Evolutionary conservation across 2,888 invertebrate species (phyloP).

Genomic region (Amaurobius ferox): DNA sequence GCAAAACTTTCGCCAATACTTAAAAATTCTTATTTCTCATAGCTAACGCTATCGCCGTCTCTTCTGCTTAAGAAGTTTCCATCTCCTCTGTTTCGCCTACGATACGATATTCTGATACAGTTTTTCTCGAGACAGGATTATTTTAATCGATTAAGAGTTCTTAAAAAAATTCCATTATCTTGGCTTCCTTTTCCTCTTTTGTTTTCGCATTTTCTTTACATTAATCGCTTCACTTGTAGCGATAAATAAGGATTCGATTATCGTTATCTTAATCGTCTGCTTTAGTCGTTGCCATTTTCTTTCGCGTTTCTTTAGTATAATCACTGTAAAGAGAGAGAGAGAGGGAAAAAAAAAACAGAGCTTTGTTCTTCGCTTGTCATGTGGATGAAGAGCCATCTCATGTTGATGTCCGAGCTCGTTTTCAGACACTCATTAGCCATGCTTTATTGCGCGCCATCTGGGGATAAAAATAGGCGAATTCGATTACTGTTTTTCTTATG

Average conservation of each 20-base stretch:
- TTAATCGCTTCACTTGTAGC: conserved; percentile 6
- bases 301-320: too few relatives aligned
- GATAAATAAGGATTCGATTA: conserved; percentile 13
- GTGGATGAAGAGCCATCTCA: not conserved
- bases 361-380: not conserved
- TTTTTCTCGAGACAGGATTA: not conserved
- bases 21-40: too few relatives aligned
- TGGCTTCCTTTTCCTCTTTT: not conserved
- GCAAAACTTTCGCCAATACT: too few relatives aligned
- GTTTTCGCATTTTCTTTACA: conserved; percentile 9
- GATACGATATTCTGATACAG: not conserved
- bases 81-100: not conserved
- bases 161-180: not conserved
- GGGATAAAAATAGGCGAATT: not conserved
- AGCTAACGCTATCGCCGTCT: too few relatives aligned
- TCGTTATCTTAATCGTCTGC: conserved; percentile 13
- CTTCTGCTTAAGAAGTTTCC: too few relatives aligned
- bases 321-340: too few relatives aligned
- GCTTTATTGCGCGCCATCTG: conserved; percentile 2
- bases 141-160: not conserved
- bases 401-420: not conserved
- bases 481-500: too few relatives aligned
- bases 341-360: too few relatives aligned
- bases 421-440: not conserved
- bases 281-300: not conserved